Base-by-base conservation (phyloP, 2,888 invertebrate species). In the Electrophaes corylata region DNA sequence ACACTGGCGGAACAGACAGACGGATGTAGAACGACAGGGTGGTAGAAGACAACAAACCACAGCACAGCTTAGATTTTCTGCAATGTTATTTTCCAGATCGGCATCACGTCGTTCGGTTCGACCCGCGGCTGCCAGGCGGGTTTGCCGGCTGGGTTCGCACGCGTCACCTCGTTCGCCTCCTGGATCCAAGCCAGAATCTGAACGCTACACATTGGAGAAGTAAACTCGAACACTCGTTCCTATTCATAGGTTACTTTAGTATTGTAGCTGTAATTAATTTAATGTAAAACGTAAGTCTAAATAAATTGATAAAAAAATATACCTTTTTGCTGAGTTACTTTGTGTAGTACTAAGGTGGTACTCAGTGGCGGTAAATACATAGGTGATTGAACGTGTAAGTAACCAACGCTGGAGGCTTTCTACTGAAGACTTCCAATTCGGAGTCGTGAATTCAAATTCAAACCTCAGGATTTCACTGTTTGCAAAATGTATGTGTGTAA, bases 91-190 rank as follows among this genome's bases (percentile, higher is more conserved):
- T 35, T 55, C 0, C 45, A 70, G 67, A 66, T 70, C 55, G 70
- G 70, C 18, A 50, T 70, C 29, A 67, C 67, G 0, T 70, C 70
- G 45, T 70, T 70, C 58, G 66, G 65, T 0, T 66, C 70, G 26
- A 39, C 56, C 3, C 64, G 66, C 45, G 70, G 70, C 45, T 71
- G 71, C 61, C 60, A 64, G 63, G 60, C 45, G 46, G 66, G 67
- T 5, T 57, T 67, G 43, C 68, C 69, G 39, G 69, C 68, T 0
- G 69, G 68, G 5, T 69, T 68, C 69, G 67, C 67, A 45, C 60
- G 69, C 14, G 71, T 69, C 66, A 61, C 71, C 18, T 62, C 71
- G 49, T 72, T 72, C 67, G 61, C 65, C 50, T 49, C 70, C 43
- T 69, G 71, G 71, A 71, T 71, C 12, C 66, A 50, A 43, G 57